Conservation (phyloP, 1,140 invertebrate species). For the Leptinotarsa lineolata region DNA sequence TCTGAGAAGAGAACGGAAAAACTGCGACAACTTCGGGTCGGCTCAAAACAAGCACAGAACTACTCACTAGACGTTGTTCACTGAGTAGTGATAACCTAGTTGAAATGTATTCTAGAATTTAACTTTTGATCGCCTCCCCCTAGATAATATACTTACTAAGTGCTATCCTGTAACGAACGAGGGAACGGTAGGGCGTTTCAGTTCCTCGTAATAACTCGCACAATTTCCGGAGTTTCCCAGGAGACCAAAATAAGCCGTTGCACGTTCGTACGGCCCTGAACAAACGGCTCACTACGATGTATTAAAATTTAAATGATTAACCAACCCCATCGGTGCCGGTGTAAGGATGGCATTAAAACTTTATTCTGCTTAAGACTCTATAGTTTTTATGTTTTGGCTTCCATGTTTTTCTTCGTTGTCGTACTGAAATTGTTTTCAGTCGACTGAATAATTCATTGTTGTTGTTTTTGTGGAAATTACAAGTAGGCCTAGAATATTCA, state of each 20-base stretch:
- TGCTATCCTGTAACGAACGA: neutral
- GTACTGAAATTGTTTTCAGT: neutral
- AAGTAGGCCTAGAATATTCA: too few relatives aligned
- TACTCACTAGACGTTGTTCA: too few relatives aligned
- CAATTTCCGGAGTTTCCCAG: constrained; percentile 40
- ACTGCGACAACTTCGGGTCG: too few relatives aligned
- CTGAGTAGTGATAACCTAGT: too few relatives aligned
- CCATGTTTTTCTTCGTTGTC: neutral
- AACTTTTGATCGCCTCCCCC: too few relatives aligned
- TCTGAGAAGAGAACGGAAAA: too few relatives aligned
- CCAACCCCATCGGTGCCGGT: constrained; percentile 17
- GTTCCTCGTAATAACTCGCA: constrained; percentile 39
- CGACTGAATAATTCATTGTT: neutral
- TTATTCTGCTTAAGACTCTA: constrained; percentile 9
- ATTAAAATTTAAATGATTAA: constrained; percentile 39
- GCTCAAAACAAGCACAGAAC: too few relatives aligned
- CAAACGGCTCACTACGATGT: constrained; percentile 33
- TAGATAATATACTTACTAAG: too few relatives aligned
- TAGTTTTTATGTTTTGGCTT: constrained; percentile 8
- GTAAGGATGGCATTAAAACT: constrained; percentile 14
- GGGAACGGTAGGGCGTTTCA: constrained; percentile 30
- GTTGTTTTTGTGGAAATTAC: neutral
- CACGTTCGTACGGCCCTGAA: constrained; percentile 34
- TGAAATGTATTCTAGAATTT: too few relatives aligned
- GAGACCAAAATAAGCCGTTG: constrained; percentile 32